Percentiles rank a stretch among this genome's conserved stretches.
Conservation (phyloP, 37 sponge, comb jelly and placozoan species). For the Axinella damicornis region DNA sequence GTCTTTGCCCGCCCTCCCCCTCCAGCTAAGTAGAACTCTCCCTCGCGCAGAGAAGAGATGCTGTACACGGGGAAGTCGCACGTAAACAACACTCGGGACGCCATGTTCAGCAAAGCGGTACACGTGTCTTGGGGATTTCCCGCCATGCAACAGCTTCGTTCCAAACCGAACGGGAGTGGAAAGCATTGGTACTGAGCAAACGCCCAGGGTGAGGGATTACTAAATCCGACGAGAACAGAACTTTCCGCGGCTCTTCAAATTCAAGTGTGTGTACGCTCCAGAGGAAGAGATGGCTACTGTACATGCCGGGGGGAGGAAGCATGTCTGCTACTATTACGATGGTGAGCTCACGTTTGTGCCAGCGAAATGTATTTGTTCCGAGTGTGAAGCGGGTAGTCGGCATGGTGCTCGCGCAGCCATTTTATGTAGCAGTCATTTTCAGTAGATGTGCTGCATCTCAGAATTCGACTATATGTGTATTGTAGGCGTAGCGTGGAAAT, state of each 20-base stretch:
- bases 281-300: slow-evolving; percentile 55
- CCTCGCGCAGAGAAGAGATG: slow-evolving; percentile 28
- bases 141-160: no score
- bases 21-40: slow-evolving; percentile 55
- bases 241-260: background rate
- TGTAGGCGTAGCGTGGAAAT: no score
- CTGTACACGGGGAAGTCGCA: slow-evolving; percentile 63
- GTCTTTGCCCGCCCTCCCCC: slow-evolving; percentile 74
- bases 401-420: no score
- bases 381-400: no score
- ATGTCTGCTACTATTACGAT: slow-evolving; percentile 98
- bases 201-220: slow-evolving; percentile 14
- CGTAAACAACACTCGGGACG: slow-evolving; percentile 1
- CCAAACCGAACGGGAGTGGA: no score
- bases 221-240: background rate
- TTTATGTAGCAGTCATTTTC: no score
- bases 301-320: slow-evolving; percentile 80
- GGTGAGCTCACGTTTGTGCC: slow-evolving; percentile 55
- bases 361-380: no score
- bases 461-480: no score
- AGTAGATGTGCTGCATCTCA: no score
- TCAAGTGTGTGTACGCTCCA: background rate
- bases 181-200: slow-evolving; percentile 1
- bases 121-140: background rate
- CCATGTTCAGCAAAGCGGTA: no score